Evolutionary conservation across 2,888 invertebrate genomes (phyloP).

Genomic region (Drosophila macrospina): DNA sequence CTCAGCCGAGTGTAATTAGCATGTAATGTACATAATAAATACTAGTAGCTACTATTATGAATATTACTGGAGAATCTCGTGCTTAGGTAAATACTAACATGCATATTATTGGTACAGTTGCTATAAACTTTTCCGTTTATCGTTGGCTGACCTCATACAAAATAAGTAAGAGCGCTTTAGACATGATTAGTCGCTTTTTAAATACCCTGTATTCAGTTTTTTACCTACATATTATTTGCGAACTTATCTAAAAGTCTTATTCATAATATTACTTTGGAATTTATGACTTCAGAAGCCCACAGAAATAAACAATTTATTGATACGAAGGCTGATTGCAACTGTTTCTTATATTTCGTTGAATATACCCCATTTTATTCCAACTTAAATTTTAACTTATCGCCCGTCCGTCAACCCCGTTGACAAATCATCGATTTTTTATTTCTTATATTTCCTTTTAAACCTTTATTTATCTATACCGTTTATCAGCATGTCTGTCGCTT

Average conservation of each 20-base stretch:
- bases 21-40: neutral
- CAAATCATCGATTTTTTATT: conserved; percentile 20
- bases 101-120: conserved; percentile 31
- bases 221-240: neutral
- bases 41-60: neutral
- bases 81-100: neutral
- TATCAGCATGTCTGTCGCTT: conserved; percentile 1
- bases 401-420: conserved; percentile 9
- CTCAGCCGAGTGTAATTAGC: neutral
- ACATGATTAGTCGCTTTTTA: neutral
- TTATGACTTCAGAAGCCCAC: neutral
- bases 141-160: conserved; percentile 42
- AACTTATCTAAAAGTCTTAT: neutral
- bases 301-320: too few species aligned
- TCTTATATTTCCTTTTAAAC: conserved; percentile 20
- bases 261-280: neutral
- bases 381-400: conserved; percentile 2
- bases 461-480: conserved; percentile 10
- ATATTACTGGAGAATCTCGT: neutral
- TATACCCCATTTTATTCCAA: neutral
- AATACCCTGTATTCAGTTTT: conserved; percentile 28
- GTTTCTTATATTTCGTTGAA: neutral
- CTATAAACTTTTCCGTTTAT: conserved; percentile 30
- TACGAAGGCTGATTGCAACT: neutral
- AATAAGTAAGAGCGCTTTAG: neutral